Evolutionary conservation across 2,888 invertebrate species (phyloP).

Genomic region (Drosophila paranaensis): DNA sequence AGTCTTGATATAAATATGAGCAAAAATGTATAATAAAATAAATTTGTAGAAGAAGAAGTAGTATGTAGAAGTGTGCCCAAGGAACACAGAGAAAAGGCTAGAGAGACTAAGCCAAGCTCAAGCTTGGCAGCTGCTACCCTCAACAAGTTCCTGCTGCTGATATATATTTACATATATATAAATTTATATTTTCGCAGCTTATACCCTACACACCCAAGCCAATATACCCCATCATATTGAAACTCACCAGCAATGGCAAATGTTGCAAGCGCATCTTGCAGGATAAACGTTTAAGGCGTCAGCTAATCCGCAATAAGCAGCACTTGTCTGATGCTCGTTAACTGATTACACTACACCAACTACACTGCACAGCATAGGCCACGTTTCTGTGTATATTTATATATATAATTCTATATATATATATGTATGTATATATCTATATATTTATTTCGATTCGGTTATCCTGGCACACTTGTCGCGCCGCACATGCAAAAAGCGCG

Average conservation of each 20-base stretch:
- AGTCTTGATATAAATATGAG: too few species aligned
- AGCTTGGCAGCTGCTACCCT: neutral
- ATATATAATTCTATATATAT: neutral
- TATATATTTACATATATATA: too few species aligned
- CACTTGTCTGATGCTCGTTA: constrained; percentile 14
- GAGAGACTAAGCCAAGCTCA: too few species aligned
- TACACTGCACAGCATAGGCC: constrained; percentile 38
- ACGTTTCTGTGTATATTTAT: constrained; percentile 10
- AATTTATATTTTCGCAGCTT: too few species aligned
- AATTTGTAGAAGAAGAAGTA: too few species aligned
- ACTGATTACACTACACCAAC: constrained; percentile 27
- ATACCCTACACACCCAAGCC: neutral
- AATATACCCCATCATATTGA: neutral
- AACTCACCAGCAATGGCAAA: constrained; percentile 78
- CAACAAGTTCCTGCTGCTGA: neutral
- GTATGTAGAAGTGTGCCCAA: too few species aligned
- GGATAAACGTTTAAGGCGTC: constrained; percentile 22
- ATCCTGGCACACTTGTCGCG: constrained; percentile 45
- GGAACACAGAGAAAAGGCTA: too few species aligned
- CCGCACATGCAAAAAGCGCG: constrained; percentile 15
- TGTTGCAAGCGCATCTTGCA: constrained; percentile 73
- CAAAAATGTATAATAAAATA: too few species aligned
- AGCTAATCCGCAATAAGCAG: constrained; percentile 44
- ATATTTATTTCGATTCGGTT: constrained; percentile 4
- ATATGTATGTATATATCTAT: neutral